Base-by-base conservation (phyloP, 2,888 invertebrate genomes). In the Carpatolechia fugitivella region DNA sequence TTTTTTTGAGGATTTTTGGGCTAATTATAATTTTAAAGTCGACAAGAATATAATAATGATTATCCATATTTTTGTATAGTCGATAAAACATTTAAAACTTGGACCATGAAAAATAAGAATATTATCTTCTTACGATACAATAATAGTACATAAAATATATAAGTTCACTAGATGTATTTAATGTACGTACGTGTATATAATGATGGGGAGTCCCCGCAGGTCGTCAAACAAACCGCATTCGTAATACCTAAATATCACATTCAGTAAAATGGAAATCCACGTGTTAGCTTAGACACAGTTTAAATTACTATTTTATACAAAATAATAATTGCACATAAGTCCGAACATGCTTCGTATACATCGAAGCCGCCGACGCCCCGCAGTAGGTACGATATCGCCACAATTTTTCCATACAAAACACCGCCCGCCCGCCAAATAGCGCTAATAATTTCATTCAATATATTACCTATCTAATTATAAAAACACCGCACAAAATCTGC, bases 381-480 rank as follows among this genome's bases (percentile, higher is more conserved):
- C 70, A 18, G 18, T 41, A 41, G 40, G 40, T 41, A 41, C 20
- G 10, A 60, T 58, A 61, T 69, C 69, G 36, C 63, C 65, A 60
- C 61, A 59, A 63, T 68, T 64, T 63, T 68, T 73, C 67, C 67
- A 72, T 70, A 74, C 67, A 68, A 70, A 44, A 75, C 78, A 72
- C 78, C 80, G 74, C 77, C 75, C 78, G 76, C 75, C 77, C 78
- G 78, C 81, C 83, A 76, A 36, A 76, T 78, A 82, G 80, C 83
- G 80, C 83, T 84, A 85, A 84, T 86, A 83, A 88, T 88, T 87
- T 87, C 89, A 85, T 90, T 90, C 89, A 90, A 90, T 90, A 90
- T 90, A 90, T 90, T 90, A 89, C 91, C 91, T 91, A 91, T 88
- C 91, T 91, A 91, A 88, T 87, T 90, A 89, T 87, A 89, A 90